Percentiles rank a stretch among this genome's conserved stretches.
Conservation (phyloP, 2,113 vertebrate species). For the Calyptomena viridis region DNA sequence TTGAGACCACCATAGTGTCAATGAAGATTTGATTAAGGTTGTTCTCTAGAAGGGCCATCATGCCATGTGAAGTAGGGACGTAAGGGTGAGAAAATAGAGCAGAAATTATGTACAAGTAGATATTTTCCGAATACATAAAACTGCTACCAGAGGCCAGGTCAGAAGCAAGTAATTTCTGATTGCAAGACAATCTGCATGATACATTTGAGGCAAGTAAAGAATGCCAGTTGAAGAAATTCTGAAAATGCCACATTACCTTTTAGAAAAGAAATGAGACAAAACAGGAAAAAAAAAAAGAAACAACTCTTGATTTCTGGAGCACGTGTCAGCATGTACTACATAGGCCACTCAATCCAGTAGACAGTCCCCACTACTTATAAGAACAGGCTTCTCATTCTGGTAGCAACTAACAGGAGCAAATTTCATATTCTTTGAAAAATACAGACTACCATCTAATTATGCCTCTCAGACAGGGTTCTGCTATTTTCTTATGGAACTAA, state of each 20-base stretch:
- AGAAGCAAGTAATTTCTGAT: not conserved
- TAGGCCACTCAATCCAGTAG: not conserved
- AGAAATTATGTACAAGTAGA: not conserved
- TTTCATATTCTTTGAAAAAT: not conserved
- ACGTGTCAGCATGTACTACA: not conserved
- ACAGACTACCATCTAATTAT: not conserved
- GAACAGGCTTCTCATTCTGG: not conserved
- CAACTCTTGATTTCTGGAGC: not conserved
- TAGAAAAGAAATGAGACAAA: not conserved
- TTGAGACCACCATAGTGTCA: not conserved
- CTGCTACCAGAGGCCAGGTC: not conserved
- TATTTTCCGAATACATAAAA: not conserved
- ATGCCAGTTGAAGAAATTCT: not conserved
- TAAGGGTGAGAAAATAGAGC: not conserved
- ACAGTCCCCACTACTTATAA: not conserved
- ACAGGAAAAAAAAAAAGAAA: not conserved
- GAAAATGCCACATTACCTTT: not conserved
- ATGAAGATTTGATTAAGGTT: not conserved
- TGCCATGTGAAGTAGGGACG: not conserved
- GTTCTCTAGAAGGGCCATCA: not conserved
- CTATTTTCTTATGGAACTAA: not conserved
- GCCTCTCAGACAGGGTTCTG: not conserved
- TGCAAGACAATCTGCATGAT: not conserved
- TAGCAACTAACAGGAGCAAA: not conserved
- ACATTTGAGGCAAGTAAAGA: not conserved